A percentile compares a stretch with the other conserved stretches of the same genome.
Evolutionary conservation across 1,140 invertebrate genomes (phyloP).

Genomic region (Pogonognathellus flavescens): DNA sequence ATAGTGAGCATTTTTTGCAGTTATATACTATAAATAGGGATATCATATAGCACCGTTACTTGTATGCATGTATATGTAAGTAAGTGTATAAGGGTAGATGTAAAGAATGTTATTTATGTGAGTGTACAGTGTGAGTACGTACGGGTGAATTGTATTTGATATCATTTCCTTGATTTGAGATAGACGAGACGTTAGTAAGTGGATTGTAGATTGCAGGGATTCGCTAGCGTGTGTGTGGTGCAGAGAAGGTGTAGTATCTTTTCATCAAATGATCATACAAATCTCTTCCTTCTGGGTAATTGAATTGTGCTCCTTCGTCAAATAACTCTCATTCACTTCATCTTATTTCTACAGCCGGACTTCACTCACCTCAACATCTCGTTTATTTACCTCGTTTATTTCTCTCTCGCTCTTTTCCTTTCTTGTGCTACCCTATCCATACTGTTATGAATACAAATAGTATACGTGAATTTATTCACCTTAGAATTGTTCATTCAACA

Average conservation of each 20-base stretch:
- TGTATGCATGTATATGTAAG: no score
- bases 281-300: constrained; percentile 27
- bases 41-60: no score
- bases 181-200: neutral
- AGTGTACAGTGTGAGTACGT: no score
- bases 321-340: constrained; percentile 20
- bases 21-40: no score
- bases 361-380: neutral
- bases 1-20: no score
- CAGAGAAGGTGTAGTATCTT: constrained; percentile 23
- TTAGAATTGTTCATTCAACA: no score
- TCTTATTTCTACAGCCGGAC: constrained; percentile 6
- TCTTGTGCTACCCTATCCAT: neutral
- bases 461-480: no score
- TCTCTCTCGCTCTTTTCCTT: neutral
- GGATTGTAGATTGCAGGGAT: neutral
- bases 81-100: no score
- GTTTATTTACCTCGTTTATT: constrained; percentile 16
- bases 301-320: constrained; percentile 16
- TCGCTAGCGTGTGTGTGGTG: neutral
- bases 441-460: no score
- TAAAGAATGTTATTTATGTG: no score
- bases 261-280: constrained; percentile 43
- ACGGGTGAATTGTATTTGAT: no score
- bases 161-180: constrained; percentile 26